Base-by-base conservation (phyloP, 1,140 invertebrate genomes). In the Neodiprion lecontei region DNA sequence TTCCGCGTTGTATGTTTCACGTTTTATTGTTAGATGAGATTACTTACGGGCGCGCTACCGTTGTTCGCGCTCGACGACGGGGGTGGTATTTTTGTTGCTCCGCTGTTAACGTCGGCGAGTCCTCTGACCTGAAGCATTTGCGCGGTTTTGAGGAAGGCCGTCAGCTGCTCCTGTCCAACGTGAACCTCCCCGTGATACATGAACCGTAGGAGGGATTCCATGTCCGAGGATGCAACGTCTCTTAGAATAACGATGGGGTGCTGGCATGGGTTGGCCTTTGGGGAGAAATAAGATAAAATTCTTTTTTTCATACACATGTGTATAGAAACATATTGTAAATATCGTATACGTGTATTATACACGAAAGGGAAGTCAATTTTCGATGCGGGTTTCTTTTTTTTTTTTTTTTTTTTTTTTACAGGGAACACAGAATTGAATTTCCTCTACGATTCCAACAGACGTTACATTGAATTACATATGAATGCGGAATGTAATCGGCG, bases 101-200 rank as follows among this genome's bases (percentile, higher is more conserved):
- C 82, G 69, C 90, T 92, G 76, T 92, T 92, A 53, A 96, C 95
- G 83, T 97, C 96, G 53, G 96, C 95, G 74, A 98, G 90, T 1
- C 96, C 96, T 81, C 96, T 91, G 5, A 98, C 94, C 89, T 97
- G 95, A 76, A 98, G 91, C 87, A 96, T 93, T 88, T 97, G 95
- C 40, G 96, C 96, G 65, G 96, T 96, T 86, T 96, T 94, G 74
- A 97, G 90, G 85, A 98, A 96, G 81, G 96, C 94, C 72, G 93
- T 91, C 77, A 98, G 89, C 81, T 97, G 95, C 81, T 97, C 96
- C 85, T 97, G 95, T 68, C 95, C 94, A 76, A 97, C 95, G 85
- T 96, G 94, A 5, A 98, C 96, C 89, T 98, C 96, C 66, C 96
- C 96, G 87, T 96, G 95, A 87, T 98, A 98, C 96, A 98, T 97